A percentile compares a stretch with the other conserved stretches of the same genome.
Conservation (phyloP, 2,797 vertebrate genomes). For the Pseudocheirus occidentalis region DNA sequence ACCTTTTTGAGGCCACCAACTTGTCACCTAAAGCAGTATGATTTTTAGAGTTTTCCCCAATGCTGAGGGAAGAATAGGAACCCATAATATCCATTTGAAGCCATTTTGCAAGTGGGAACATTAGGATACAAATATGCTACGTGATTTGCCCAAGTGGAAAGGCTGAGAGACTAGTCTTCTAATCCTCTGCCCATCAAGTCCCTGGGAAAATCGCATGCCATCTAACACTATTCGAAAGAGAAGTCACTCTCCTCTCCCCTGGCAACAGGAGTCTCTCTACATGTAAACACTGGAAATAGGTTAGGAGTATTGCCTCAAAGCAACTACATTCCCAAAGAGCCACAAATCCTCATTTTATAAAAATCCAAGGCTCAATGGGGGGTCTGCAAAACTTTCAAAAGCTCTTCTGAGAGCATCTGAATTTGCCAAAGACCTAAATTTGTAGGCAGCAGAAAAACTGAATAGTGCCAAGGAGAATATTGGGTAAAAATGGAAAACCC, state of each 20-base stretch:
- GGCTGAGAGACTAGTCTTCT: conserved; percentile 11
- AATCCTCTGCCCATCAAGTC: not conserved
- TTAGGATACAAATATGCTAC: not conserved
- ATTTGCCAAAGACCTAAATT: conserved; percentile 58
- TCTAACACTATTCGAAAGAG: not conserved
- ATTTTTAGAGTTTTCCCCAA: not conserved
- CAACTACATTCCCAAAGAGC: conserved; percentile 65
- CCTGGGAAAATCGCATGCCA: not conserved
- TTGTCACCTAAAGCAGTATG: not conserved
- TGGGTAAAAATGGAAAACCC: conserved; percentile 42
- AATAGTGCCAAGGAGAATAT: conserved; percentile 50
- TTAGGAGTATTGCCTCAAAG: conserved; percentile 63
- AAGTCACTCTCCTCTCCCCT: not conserved
- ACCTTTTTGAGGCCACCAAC: not conserved
- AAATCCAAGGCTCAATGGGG: conserved; percentile 50
- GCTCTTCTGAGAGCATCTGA: conserved; percentile 53
- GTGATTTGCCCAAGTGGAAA: not conserved
- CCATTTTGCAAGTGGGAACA: not conserved
- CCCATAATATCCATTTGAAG: conserved; percentile 19
- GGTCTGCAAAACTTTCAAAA: conserved; percentile 55
- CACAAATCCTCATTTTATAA: conserved; percentile 70
- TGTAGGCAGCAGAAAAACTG: conserved; percentile 57
- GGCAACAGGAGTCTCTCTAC: conserved; percentile 12
- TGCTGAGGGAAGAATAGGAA: not conserved
- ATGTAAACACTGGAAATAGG: conserved; percentile 45